Percentiles rank a stretch among this genome's conserved stretches.
These are phyloP conservation scores for Drosophila hydei DNA, from an alignment of 1,140 invertebrate genomes.

Conservation along the genomic window DNA sequence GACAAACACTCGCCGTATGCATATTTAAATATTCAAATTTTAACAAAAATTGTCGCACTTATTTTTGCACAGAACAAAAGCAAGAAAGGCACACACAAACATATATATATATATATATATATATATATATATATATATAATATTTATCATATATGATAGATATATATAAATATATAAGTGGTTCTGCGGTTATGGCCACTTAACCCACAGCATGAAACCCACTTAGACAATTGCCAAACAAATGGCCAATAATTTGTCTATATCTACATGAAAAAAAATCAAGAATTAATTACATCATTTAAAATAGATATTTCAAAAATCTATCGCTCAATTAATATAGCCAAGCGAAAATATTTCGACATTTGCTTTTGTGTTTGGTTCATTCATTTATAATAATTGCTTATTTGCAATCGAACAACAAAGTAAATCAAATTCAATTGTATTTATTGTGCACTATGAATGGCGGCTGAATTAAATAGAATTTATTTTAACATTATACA, in stretches of 20 bases:
- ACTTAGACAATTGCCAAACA: constrained; percentile 37
- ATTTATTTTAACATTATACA: too few relatives aligned
- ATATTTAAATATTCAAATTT: constrained; percentile 76
- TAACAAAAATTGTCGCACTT: constrained; percentile 58
- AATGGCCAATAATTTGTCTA: constrained; percentile 57
- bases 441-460: too few relatives aligned
- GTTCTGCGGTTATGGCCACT: constrained; percentile 25
- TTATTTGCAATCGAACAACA: too few relatives aligned
- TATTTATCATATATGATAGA: neutral
- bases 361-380: neutral
- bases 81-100: neutral
- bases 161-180: neutral
- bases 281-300: constrained; percentile 75
- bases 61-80: constrained; percentile 29
- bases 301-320: constrained; percentile 42
- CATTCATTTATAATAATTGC: constrained; percentile 2
- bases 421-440: too few relatives aligned
- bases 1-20: constrained; percentile 48
- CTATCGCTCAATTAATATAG: constrained; percentile 19
- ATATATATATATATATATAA: neutral
- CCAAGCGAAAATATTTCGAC: neutral
- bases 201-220: constrained; percentile 2
- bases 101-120: constrained; percentile 1
- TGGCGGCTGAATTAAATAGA: too few relatives aligned
- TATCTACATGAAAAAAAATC: constrained; percentile 1